Evolutionary conservation across 2,888 invertebrate genomes (phyloP).

Genomic region (Andrena minutula): DNA sequence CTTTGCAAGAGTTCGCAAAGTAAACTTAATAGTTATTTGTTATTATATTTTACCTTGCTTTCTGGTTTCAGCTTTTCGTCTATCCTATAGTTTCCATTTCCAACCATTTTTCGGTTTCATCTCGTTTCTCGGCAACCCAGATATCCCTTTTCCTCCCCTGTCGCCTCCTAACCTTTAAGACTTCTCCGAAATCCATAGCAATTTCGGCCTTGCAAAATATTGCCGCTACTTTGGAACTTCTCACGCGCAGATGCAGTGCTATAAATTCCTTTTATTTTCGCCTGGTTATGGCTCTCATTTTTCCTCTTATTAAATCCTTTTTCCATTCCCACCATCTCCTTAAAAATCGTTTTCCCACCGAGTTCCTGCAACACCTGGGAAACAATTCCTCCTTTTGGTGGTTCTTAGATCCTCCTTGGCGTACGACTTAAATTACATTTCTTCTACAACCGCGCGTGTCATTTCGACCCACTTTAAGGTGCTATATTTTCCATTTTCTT

Average conservation of each 20-base stretch:
- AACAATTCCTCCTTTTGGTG: constrained; percentile 51
- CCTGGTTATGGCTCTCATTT: constrained; percentile 51
- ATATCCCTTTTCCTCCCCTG: background rate
- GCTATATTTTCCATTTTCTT: background rate
- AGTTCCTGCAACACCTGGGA: constrained; percentile 54
- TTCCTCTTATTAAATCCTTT: constrained; percentile 61
- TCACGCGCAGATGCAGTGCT: constrained; percentile 44
- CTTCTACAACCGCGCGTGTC: background rate
- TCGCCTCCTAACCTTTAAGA: constrained; percentile 6
- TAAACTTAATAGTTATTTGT: background rate
- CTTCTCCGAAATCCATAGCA: constrained; percentile 27
- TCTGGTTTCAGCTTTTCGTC: background rate
- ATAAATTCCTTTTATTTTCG: constrained; percentile 60
- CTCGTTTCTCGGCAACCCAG: background rate
- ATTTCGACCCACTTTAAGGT: background rate
- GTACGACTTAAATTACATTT: constrained; percentile 32
- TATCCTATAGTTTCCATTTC: background rate
- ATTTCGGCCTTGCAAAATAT: constrained; percentile 45
- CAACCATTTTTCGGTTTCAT: background rate
- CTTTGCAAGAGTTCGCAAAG: background rate
- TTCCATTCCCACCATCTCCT: constrained; percentile 51
- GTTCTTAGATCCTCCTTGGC: constrained; percentile 33
- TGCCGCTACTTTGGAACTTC: constrained; percentile 41
- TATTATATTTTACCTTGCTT: background rate
- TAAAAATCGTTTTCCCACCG: constrained; percentile 56